Evolutionary conservation across 2,113 vertebrate genomes (phyloP).

Genomic region (Excalfactoria chinensis): DNA sequence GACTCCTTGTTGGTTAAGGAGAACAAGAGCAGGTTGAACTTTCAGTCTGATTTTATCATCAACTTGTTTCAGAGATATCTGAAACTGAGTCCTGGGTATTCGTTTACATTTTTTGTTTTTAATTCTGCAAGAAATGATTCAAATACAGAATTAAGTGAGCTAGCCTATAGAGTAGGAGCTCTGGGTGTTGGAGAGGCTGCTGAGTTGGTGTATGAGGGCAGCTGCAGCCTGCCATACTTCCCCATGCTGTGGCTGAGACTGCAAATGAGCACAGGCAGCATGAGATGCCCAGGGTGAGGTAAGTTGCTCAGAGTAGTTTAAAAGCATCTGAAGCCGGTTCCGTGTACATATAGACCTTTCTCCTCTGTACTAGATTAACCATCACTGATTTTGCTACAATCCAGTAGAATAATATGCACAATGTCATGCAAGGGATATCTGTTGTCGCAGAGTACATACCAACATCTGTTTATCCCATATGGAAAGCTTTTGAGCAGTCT

Average conservation of each 20-base stretch:
- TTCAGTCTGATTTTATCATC: background rate
- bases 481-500: constrained; percentile 40
- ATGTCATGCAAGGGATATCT: constrained; percentile 20
- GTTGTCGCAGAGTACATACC: background rate
- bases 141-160: background rate
- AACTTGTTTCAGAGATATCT: background rate
- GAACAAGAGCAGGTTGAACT: background rate
- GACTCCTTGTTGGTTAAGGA: background rate
- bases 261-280: background rate
- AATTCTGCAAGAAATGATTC: background rate
- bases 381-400: constrained; percentile 34
- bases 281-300: rapidly evolving
- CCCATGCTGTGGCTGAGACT: background rate
- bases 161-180: background rate
- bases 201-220: background rate
- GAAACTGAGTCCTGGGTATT: background rate
- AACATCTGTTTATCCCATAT: constrained; percentile 55
- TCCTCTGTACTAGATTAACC: background rate
- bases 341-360: rapidly evolving
- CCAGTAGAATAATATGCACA: background rate
- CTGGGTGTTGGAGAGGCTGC: rapidly evolving
- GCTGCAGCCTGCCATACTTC: background rate
- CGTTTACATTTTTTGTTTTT: background rate
- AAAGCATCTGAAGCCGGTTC: background rate
- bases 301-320: background rate